Conservation (phyloP, 2,797 vertebrate species). For the Hoplostethus mediterraneus region DNA sequence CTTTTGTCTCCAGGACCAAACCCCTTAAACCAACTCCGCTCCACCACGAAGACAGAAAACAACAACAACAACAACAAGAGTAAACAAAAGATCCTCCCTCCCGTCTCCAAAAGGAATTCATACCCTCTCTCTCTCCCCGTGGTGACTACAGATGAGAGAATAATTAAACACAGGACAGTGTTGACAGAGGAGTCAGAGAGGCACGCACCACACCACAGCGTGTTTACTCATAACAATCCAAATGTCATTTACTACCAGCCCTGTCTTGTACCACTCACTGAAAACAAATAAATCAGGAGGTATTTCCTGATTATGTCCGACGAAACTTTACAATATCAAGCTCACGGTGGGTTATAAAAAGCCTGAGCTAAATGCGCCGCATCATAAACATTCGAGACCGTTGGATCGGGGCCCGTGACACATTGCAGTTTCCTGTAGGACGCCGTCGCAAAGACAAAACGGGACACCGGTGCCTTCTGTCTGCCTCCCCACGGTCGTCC, state of each 20-base stretch:
- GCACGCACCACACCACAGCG: constrained; percentile 15
- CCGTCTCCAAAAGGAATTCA: constrained; percentile 30
- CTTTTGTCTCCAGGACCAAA: constrained; percentile 50
- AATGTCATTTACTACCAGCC: constrained; percentile 25
- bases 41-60: constrained; percentile 44
- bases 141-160: constrained; percentile 40
- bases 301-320: constrained; percentile 37
- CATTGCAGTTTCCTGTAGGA: constrained; percentile 33
- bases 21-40: constrained; percentile 25
- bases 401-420: constrained; percentile 1
- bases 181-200: constrained; percentile 6
- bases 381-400: constrained; percentile 28
- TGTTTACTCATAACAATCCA: constrained; percentile 38
- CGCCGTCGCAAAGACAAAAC: constrained; percentile 29
- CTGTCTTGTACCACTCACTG: constrained; percentile 1
- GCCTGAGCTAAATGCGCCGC: neutral
- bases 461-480: constrained; percentile 34
- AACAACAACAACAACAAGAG: constrained; percentile 47
- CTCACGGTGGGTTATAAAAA: constrained; percentile 12
- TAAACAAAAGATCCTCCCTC: constrained; percentile 54
- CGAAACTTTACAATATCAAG: constrained; percentile 13
- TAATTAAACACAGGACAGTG: constrained; percentile 45
- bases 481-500: neutral
- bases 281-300: neutral
- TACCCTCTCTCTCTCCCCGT: constrained; percentile 9